Evolutionary conservation across 2,113 vertebrate species (phyloP).

Genomic region (Girardinichthys multiradiatus): DNA sequence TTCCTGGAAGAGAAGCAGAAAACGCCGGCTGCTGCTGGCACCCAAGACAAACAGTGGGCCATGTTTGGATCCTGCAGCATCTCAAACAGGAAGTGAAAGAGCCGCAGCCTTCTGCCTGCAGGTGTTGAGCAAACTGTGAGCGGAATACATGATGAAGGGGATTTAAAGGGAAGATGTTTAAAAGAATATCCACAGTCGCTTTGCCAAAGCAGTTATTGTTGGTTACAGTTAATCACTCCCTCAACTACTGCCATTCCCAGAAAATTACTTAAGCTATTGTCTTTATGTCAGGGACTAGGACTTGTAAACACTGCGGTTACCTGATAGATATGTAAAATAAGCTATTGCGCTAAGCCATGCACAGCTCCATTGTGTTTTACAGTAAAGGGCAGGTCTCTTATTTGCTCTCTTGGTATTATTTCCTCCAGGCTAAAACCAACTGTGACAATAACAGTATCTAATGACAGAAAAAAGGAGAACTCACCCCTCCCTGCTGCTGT

Average conservation of each 20-base stretch:
- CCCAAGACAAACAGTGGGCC: conserved; percentile 82
- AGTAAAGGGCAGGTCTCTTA: conserved; percentile 74
- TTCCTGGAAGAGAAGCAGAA: conserved; percentile 84
- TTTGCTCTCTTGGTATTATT: conserved; percentile 68
- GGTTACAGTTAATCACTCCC: conserved; percentile 61
- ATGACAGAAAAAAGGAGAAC: conserved; percentile 80
- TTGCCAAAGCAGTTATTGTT: conserved; percentile 34
- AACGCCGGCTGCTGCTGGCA: conserved; percentile 71
- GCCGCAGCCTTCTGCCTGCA: conserved; percentile 79
- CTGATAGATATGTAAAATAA: conserved; percentile 69
- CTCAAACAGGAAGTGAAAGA: conserved; percentile 85
- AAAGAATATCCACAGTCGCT: conserved; percentile 9
- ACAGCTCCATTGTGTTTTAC: conserved; percentile 62
- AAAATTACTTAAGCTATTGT: conserved; percentile 46
- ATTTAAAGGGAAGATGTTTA: conserved; percentile 12
- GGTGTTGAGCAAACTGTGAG: conserved; percentile 12
- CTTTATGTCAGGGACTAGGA: background rate
- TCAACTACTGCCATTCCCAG: conserved; percentile 55
- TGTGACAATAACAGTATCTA: conserved; percentile 64
- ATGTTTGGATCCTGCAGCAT: conserved; percentile 82
- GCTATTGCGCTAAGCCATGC: conserved; percentile 29
- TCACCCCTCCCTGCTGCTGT: conserved; percentile 72
- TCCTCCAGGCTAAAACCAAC: conserved; percentile 52
- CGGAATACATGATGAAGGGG: background rate
- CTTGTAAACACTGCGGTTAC: conserved; percentile 57